Percentiles rank a stretch among this genome's conserved stretches.
phyloP scores from a whole-genome alignment of 2,113 vertebrate species.

The Lepus timidus region DNA sequence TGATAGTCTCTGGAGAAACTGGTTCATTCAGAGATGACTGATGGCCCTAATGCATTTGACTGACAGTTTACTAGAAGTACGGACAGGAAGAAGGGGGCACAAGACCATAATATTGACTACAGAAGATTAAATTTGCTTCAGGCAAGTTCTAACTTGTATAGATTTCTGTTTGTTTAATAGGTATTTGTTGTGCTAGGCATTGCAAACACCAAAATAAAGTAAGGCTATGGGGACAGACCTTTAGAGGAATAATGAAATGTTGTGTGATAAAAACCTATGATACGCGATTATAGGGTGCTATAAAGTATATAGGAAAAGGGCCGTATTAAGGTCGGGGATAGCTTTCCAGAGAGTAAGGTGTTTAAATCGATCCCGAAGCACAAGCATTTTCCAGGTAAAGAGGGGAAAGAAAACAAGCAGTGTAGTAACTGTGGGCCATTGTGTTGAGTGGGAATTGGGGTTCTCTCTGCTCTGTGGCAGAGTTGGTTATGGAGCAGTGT shows the following conservation, averaged over 20 bases:
- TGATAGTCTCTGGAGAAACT: background rate
- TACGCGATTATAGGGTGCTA: background rate
- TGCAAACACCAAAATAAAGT: background rate
- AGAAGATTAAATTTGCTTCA: background rate
- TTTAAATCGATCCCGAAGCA: background rate
- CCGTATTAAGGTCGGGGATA: background rate
- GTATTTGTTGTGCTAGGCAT: background rate
- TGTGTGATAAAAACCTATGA: background rate
- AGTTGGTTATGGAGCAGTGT: background rate
- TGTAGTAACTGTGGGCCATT: background rate
- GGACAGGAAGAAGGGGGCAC: background rate
- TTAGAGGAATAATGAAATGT: slow-evolving; percentile 33
- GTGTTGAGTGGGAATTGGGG: background rate
- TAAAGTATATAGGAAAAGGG: background rate
- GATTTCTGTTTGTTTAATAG: background rate
- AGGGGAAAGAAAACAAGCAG: background rate
- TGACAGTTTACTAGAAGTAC: background rate
- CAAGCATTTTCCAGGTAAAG: background rate
- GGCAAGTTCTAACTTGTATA: background rate
- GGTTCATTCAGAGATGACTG: background rate
- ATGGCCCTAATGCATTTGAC: background rate
- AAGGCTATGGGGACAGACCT: background rate
- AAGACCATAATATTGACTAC: background rate
- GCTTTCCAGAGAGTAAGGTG: background rate
- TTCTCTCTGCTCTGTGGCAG: background rate